Base-by-base conservation (phyloP, 2,888 invertebrate genomes). In the Cataglyphis livida region DNA sequence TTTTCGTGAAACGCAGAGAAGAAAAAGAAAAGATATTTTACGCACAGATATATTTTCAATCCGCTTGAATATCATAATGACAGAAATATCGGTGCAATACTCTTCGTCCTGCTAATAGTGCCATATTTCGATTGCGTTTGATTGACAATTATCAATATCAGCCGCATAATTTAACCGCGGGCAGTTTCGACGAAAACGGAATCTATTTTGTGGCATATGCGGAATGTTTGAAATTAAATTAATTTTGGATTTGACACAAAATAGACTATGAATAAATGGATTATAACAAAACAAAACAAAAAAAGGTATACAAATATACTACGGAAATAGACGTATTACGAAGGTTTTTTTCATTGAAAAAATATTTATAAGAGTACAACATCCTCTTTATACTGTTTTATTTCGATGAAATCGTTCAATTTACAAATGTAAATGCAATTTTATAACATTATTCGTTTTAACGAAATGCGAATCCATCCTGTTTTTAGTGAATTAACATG, bases 131-230 rank as follows among this genome's bases (percentile, higher is more conserved):
- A 79, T 73, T 32, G 41, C 25, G 18, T 48, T 62, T 70, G 79
- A 79, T 79, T 76, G 76, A 76, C 76, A 66, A 76, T 76, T 76
- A 76, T 76, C 76, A 76, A 57, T 76, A 76, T 76, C 75, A 57
- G 54, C 66, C 76, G 41, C 76, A 57, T 76, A 66, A 76, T 76
- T 76, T 12, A 28, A 57, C 57, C 41, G 57, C 57, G 1, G 54
- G 66, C 44, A 41, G 48, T 41, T 57, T 21, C 28, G 41, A 54
- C 57, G 38, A 57, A 57, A 41, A 28, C 28, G 41, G 3, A 66
- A 76, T 66, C 41, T 28, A 76, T 76, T 57, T 76, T 28, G 76
- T 15, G 41, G 57, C 28, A 21, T 21, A 18, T 41, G n/a, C 6
- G n/a, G 54, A 65, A 12, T 66, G 35, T 6, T 41, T 57, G 48